Conservation (phyloP, 2,113 vertebrate genomes). For the Corythornis vintsioides region DNA sequence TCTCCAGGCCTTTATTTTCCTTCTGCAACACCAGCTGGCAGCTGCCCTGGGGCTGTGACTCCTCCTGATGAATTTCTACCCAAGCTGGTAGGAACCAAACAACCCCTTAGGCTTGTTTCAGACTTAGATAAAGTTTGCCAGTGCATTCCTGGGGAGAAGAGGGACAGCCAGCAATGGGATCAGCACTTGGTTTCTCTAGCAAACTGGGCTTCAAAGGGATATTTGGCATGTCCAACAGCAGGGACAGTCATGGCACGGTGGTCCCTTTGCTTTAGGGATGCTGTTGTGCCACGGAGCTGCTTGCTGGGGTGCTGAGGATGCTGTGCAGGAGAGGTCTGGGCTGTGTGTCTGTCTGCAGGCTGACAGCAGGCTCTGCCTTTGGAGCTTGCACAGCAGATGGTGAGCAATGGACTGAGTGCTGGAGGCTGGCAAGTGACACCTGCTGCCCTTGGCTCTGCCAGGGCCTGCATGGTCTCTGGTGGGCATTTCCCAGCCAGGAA, state of each 20-base stretch:
- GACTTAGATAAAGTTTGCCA: not conserved
- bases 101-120: not conserved
- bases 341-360: not conserved
- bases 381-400: not conserved
- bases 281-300: not conserved
- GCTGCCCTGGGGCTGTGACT: not conserved
- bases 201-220: not conserved
- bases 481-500: not conserved
- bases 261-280: not conserved
- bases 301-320: not conserved
- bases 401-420: accelerated
- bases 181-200: not conserved
- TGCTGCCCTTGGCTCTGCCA: not conserved
- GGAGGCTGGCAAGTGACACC: not conserved
- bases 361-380: not conserved
- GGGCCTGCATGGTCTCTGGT: not conserved
- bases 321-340: accelerated
- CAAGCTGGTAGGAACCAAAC: not conserved
- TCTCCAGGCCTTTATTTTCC: not conserved
- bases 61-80: not conserved
- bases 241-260: accelerated
- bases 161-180: not conserved
- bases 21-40: not conserved
- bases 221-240: no score
- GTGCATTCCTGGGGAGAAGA: not conserved